Evolutionary conservation across 2,797 vertebrate species (phyloP).

Genomic region (Anas capensis): DNA sequence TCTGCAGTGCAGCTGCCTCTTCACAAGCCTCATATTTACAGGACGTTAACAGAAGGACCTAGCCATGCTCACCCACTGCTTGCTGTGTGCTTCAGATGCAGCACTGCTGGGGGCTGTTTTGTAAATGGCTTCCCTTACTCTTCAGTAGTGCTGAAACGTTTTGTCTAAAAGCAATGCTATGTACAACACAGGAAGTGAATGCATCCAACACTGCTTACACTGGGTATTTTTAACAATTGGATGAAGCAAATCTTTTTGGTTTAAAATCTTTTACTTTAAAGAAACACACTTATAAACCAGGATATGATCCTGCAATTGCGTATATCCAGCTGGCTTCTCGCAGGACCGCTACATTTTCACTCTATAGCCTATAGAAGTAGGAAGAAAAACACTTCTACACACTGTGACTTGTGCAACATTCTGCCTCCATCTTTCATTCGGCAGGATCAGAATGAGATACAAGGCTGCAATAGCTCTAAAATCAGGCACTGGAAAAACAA

Average conservation of each 20-base stretch:
- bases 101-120: background rate
- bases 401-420: background rate
- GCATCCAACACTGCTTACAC: background rate
- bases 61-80: rapidly evolving
- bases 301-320: background rate
- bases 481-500: background rate
- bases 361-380: background rate
- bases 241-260: background rate
- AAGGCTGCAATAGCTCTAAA: background rate
- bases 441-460: background rate
- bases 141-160: background rate
- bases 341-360: background rate
- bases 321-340: background rate
- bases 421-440: background rate
- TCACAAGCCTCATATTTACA: background rate
- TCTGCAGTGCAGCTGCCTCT: rapidly evolving
- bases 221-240: conserved; percentile 8
- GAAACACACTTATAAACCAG: background rate
- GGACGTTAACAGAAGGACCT: background rate
- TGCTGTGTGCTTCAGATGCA: background rate
- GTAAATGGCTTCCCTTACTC: background rate
- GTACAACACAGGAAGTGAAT: background rate
- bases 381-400: background rate
- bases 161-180: background rate
- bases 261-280: background rate